Conservation (phyloP, 1,140 invertebrate species). For the Anastrepha ludens region DNA sequence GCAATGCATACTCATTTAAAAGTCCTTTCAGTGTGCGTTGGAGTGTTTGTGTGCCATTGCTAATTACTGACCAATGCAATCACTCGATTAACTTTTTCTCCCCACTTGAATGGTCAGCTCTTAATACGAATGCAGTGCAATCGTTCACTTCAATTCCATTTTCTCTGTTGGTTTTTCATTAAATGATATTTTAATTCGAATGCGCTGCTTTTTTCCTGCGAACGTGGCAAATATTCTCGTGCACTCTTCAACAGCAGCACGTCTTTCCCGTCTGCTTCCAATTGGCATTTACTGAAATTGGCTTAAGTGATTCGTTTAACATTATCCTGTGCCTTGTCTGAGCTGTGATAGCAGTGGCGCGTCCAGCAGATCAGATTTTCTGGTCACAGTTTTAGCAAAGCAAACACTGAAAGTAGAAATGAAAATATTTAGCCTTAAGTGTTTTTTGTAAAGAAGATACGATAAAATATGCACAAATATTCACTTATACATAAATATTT, state of each 20-base stretch:
- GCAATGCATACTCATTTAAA: background rate
- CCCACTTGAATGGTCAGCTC: conserved; percentile 19
- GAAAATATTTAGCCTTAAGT: background rate
- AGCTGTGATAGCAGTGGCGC: too few species aligned
- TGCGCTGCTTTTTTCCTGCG: background rate
- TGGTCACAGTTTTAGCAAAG: too few species aligned
- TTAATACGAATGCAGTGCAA: conserved; percentile 8
- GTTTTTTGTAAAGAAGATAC: too few species aligned
- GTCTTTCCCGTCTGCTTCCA: background rate
- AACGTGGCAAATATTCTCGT: background rate
- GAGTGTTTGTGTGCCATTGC: background rate
- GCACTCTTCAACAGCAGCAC: background rate
- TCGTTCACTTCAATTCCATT: background rate
- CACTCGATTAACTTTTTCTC: conserved; percentile 38
- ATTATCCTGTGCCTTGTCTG: background rate
- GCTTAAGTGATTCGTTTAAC: background rate
- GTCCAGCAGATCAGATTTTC: too few species aligned
- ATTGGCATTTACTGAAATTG: conserved; percentile 15
- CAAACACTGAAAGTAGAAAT: too few species aligned
- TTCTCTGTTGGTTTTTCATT: conserved; percentile 34
- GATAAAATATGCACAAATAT: too few species aligned
- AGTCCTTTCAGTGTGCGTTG: background rate
- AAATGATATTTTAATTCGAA: conserved; percentile 44
- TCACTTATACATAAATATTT: too few species aligned
- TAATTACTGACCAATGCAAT: conserved; percentile 48